phyloP scores from a whole-genome alignment of 2,113 vertebrate species.

The Hassar affinis region DNA sequence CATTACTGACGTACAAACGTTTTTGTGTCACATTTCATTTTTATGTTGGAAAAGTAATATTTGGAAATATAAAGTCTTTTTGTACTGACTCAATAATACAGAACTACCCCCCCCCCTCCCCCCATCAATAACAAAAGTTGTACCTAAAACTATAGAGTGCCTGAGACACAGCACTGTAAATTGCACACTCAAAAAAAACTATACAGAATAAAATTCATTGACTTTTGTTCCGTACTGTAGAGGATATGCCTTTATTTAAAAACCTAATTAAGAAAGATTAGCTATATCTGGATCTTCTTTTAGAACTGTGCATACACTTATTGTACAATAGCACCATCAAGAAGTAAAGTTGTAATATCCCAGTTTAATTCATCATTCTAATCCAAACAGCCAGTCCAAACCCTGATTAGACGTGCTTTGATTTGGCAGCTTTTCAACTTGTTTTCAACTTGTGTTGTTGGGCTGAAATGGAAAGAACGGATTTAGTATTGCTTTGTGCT shows the following conservation, averaged over 20 bases:
- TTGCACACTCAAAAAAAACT: neutral
- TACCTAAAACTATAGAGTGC: no score
- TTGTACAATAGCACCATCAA: neutral
- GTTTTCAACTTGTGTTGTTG: conserved; percentile 22
- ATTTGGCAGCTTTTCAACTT: conserved; percentile 24
- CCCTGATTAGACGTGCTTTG: conserved; percentile 37
- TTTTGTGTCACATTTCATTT: no score
- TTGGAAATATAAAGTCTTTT: no score
- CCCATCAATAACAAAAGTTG: no score
- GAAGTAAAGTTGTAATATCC: conserved; percentile 4
- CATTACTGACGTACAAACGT: no score
- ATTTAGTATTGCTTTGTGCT: conserved; percentile 15
- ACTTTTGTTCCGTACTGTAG: neutral
- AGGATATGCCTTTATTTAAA: no score
- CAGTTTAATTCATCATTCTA: conserved; percentile 33
- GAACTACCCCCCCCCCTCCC: no score
- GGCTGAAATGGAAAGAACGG: conserved; percentile 31
- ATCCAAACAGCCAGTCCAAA: conserved; percentile 24
- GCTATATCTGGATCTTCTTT: neutral
- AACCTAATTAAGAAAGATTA: neutral
- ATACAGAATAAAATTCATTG: neutral
- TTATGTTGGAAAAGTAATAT: no score
- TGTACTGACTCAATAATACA: no score
- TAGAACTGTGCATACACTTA: neutral
- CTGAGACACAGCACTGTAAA: neutral